phyloP scores from a whole-genome alignment of 2,797 vertebrate species.

The Oreochromis mossambicus region DNA sequence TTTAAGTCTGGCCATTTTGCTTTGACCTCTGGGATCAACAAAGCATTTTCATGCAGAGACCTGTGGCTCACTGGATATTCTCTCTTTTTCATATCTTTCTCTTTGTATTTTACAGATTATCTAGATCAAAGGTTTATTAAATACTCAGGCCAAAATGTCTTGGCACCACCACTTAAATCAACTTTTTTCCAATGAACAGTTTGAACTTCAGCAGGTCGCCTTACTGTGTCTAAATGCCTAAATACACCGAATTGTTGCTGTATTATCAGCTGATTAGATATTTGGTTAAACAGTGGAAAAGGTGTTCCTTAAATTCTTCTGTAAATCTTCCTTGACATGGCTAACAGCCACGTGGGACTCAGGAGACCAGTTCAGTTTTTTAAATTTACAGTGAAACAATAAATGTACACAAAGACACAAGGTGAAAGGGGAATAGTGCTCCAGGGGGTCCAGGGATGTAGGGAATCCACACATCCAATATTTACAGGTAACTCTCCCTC shows the following conservation, averaged over 20 bases:
- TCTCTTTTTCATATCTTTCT: too few species aligned
- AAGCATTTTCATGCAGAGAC: too few species aligned
- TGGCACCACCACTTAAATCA: too few species aligned
- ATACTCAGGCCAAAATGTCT: too few species aligned
- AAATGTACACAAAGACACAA: not conserved
- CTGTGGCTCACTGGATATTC: too few species aligned
- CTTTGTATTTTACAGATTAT: too few species aligned
- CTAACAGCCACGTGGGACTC: not conserved
- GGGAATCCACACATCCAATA: not conserved
- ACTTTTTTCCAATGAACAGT: too few species aligned
- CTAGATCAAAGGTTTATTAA: too few species aligned
- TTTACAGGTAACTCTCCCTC: not conserved
- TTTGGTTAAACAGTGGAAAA: not conserved
- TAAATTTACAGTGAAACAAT: not conserved
- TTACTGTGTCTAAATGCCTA: too few species aligned
- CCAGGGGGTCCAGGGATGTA: not conserved
- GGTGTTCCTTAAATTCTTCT: not conserved
- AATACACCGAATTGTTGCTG: too few species aligned
- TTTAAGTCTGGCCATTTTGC: not conserved
- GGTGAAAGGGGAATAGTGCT: not conserved
- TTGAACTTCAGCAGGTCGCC: too few species aligned
- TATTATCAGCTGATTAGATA: not conserved
- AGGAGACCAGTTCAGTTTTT: not conserved
- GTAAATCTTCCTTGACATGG: not conserved
- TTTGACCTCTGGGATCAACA: too few species aligned